Evolutionary conservation across 2,888 invertebrate genomes (phyloP).

Genomic region (Lasioglossum morio): DNA sequence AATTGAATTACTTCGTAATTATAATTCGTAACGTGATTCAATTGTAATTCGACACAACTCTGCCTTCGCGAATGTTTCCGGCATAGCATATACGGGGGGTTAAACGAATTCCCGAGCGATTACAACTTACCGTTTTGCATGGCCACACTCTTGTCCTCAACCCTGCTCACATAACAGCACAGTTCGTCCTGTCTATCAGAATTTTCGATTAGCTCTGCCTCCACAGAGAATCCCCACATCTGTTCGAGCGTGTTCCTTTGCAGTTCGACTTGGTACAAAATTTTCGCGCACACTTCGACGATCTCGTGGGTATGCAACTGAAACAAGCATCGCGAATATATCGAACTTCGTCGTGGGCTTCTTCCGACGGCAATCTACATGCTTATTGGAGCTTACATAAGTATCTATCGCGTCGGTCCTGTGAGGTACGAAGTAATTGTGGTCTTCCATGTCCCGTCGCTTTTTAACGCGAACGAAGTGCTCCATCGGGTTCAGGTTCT

Average conservation of each 20-base stretch:
- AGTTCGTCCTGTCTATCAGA: slow-evolving; percentile 98
- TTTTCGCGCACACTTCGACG: slow-evolving; percentile 98
- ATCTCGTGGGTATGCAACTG: slow-evolving; percentile 97
- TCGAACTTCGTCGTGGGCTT: not conserved
- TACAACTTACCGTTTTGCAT: slow-evolving; percentile 95
- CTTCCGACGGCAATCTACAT: not conserved
- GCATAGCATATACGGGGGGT: too few species aligned
- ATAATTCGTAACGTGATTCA: too few species aligned
- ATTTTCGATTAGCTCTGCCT: slow-evolving; percentile 98
- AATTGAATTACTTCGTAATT: too few species aligned
- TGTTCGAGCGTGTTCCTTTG: slow-evolving; percentile 95
- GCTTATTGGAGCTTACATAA: slow-evolving; percentile 87
- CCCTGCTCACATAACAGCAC: slow-evolving; percentile 98
- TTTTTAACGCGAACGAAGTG: slow-evolving; percentile 98
- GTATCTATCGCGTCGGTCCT: slow-evolving; percentile 97
- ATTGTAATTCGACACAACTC: too few species aligned
- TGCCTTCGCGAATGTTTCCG: too few species aligned
- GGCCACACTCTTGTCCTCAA: slow-evolving; percentile 97
- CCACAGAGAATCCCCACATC: slow-evolving; percentile 99
- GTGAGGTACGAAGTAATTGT: slow-evolving; percentile 98
- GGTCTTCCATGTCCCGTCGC: slow-evolving; percentile 97
- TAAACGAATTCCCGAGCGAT: not conserved
- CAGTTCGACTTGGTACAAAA: slow-evolving; percentile 97
- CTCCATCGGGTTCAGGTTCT: slow-evolving; percentile 96
- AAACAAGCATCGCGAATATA: not conserved